Evolutionary conservation across 2,797 vertebrate genomes (phyloP).

Genomic region (Gobionotothen gibberifrons): DNA sequence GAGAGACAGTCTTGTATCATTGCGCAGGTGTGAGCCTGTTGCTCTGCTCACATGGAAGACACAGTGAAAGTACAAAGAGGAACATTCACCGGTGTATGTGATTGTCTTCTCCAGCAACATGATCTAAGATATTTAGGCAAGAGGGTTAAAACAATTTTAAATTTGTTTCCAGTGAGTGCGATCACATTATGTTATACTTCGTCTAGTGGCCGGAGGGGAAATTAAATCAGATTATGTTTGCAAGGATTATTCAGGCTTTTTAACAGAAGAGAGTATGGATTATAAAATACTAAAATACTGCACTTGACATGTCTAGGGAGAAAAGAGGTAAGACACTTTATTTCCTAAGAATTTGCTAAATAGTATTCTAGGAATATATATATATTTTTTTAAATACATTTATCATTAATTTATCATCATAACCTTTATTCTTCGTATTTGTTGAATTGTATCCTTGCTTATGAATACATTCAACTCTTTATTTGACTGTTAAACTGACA

Average conservation of each 20-base stretch:
- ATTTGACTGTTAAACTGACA: neutral
- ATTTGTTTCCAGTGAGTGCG: neutral
- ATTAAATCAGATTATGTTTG: too few relatives aligned
- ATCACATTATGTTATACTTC: neutral
- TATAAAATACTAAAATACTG: too few relatives aligned
- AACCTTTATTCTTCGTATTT: neutral
- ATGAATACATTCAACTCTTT: neutral
- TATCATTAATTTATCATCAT: neutral
- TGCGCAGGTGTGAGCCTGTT: constrained; percentile 54
- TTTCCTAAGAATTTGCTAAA: too few relatives aligned
- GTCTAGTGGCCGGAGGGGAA: too few relatives aligned
- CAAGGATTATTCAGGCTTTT: too few relatives aligned
- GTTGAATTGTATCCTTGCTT: neutral
- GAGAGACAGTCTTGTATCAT: constrained; percentile 39
- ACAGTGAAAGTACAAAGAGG: constrained; percentile 24
- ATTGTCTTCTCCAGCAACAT: constrained; percentile 3
- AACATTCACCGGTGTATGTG: constrained; percentile 2
- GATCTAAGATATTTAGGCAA: constrained; percentile 14
- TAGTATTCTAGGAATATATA: too few relatives aligned
- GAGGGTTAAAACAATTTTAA: too few relatives aligned
- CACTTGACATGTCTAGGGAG: too few relatives aligned
- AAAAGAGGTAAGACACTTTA: too few relatives aligned
- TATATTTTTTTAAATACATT: too few relatives aligned
- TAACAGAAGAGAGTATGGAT: too few relatives aligned
- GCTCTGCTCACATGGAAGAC: constrained; percentile 44